These are phyloP conservation scores for Phallusia fumigata DNA, from an alignment of 23 tunicate genomes.

Conservation along the genomic window DNA sequence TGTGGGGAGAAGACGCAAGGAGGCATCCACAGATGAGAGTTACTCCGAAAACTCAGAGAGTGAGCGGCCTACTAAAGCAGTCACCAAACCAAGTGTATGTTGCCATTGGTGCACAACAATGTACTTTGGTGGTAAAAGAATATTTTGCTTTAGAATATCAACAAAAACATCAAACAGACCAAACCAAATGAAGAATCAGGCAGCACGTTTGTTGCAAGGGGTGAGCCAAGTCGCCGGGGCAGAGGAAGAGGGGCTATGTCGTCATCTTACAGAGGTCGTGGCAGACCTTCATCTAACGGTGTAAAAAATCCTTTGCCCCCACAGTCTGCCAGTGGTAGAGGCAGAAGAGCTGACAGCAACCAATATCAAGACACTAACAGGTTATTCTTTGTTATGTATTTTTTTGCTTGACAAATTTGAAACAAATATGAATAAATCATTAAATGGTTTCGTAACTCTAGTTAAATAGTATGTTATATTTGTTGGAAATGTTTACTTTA, in stretches of 20 bases:
- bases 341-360: conserved; percentile 33
- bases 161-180: too few species aligned
- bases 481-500: neutral
- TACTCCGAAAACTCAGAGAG: neutral
- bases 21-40: neutral
- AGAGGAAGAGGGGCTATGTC: conserved; percentile 35
- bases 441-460: too few species aligned
- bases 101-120: neutral
- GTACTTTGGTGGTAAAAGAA: neutral
- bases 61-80: neutral
- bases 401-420: neutral
- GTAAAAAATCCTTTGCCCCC: conserved; percentile 24
- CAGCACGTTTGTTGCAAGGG: conserved; percentile 53
- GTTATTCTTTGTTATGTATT: too few species aligned
- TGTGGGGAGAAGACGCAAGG: neutral
- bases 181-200: neutral
- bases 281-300: conserved; percentile 22
- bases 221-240: conserved; percentile 76
- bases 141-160: too few species aligned
- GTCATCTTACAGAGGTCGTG: conserved; percentile 50
- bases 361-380: conserved; percentile 18
- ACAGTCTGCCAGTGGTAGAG: conserved; percentile 37
- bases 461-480: too few species aligned
- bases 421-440: neutral
- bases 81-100: neutral